phyloP scores from a whole-genome alignment of 2,797 vertebrate species.

The Tinamus major region DNA sequence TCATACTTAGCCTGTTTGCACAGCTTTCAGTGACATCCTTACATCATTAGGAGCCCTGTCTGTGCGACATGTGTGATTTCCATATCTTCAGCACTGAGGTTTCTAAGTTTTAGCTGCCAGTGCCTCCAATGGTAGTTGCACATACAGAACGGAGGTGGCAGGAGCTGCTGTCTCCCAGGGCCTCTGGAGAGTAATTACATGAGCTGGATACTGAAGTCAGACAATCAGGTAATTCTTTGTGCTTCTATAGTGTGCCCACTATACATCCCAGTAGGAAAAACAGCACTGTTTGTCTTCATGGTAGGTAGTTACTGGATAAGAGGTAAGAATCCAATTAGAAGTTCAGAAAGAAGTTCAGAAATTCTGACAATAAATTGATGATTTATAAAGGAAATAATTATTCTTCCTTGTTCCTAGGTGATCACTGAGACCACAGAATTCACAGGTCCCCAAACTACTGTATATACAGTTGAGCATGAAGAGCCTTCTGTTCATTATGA shows the following conservation, averaged over 20 bases:
- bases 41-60: not conserved
- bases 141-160: not conserved
- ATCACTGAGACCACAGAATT: constrained; percentile 52
- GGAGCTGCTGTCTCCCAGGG: not conserved
- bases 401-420: not conserved
- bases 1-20: not conserved
- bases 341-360: not conserved
- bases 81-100: not conserved
- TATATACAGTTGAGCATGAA: not conserved
- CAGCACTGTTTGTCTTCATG: not conserved
- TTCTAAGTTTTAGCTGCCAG: not conserved
- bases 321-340: not conserved
- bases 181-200: not conserved
- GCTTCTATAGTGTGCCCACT: not conserved
- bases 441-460: not conserved
- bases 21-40: not conserved
- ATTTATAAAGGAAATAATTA: not conserved
- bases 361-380: rapidly evolving
- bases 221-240: not conserved
- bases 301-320: not conserved
- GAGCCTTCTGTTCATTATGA: not conserved
- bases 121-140: not conserved
- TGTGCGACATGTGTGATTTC: not conserved
- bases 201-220: not conserved
- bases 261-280: not conserved